Evolutionary conservation across 2,113 vertebrate species (phyloP).

Genomic region (Ursus arctos): DNA sequence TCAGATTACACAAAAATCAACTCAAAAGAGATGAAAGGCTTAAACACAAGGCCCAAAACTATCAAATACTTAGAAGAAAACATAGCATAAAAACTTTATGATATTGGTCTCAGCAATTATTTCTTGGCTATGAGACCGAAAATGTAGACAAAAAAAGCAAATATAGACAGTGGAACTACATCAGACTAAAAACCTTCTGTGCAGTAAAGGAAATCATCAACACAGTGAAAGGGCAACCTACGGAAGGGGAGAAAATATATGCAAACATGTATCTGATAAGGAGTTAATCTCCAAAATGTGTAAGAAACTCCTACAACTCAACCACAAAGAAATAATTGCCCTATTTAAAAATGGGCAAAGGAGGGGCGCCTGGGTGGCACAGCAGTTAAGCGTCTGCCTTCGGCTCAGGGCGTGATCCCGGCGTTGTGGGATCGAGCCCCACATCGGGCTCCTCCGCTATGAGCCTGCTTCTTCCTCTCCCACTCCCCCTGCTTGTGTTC

Average conservation of each 20-base stretch:
- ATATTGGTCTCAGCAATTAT: neutral
- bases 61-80: neutral
- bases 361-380: no score
- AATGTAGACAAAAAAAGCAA: neutral
- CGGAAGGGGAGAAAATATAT: neutral
- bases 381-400: no score
- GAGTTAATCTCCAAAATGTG: neutral
- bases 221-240: neutral
- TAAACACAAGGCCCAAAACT: no score
- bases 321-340: neutral
- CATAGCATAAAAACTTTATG: neutral
- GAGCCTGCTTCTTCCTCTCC: no score
- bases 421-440: no score
- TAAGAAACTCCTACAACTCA: neutral
- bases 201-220: neutral
- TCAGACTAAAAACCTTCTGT: neutral
- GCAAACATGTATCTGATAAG: neutral
- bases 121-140: neutral
- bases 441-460: fast-evolving
- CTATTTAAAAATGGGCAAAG: neutral
- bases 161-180: neutral
- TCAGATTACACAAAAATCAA: neutral
- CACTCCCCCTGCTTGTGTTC: no score
- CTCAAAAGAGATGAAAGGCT: neutral
- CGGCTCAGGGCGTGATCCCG: no score